phyloP scores from a whole-genome alignment of 2,888 invertebrate genomes.

The Andrena bicolor region DNA sequence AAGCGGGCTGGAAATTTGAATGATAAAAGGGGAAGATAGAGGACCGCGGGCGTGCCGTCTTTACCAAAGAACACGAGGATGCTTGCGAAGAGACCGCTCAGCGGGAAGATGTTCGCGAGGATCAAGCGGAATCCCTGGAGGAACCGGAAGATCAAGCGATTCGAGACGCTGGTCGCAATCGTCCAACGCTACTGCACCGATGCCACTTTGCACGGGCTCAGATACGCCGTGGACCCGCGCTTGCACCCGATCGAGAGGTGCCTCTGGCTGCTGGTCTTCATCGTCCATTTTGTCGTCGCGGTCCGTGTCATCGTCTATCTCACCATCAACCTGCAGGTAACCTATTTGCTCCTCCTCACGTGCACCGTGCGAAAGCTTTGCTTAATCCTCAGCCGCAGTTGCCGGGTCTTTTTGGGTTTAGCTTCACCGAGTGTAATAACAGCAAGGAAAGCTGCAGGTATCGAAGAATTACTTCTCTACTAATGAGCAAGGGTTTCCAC shows the following conservation, averaged over 20 bases:
- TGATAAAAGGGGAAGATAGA: conserved; percentile 29
- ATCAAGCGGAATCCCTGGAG: conserved; percentile 31
- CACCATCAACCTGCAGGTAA: conserved; percentile 60
- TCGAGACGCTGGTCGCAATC: conserved; percentile 10
- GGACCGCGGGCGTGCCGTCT: neutral
- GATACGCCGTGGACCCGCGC: conserved; percentile 62
- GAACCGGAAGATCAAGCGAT: conserved; percentile 22
- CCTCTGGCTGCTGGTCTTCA: conserved; percentile 74
- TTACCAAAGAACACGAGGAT: conserved; percentile 3
- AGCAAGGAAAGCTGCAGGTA: no score
- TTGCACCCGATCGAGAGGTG: conserved; percentile 64
- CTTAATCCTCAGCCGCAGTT: no score
- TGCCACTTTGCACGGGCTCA: conserved; percentile 63
- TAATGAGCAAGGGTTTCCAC: no score
- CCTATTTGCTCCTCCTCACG: neutral
- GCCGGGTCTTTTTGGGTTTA: no score
- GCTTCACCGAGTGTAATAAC: no score
- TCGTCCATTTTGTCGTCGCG: conserved; percentile 66
- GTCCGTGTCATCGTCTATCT: conserved; percentile 57
- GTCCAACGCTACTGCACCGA: conserved; percentile 52
- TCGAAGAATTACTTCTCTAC: no score
- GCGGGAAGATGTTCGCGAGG: conserved; percentile 19
- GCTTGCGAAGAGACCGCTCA: conserved; percentile 4
- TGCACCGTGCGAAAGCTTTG: no score
- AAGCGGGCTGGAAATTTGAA: conserved; percentile 38